phyloP scores from a whole-genome alignment of 23 tunicate species.

The Clavelina lepadiformis region DNA sequence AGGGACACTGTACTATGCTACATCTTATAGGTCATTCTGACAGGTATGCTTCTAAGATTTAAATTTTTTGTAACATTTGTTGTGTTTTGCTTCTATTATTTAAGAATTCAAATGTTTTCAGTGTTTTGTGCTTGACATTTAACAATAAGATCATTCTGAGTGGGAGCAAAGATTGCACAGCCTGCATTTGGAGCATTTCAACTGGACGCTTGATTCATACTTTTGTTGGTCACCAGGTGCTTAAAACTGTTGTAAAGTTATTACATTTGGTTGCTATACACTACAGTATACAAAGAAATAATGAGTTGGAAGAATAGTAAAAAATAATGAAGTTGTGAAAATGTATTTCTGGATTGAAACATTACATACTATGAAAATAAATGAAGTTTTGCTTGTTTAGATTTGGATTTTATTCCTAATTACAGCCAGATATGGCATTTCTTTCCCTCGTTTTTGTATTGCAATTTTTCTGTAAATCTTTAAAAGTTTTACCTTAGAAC shows the following conservation, averaged over 20 bases:
- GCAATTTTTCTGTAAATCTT: no score
- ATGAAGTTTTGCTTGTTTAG: no score
- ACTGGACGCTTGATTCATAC: constrained; percentile 31
- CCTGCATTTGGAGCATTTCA: constrained; percentile 56
- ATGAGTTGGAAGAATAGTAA: no score
- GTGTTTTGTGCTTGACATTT: constrained; percentile 58
- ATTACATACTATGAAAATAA: no score
- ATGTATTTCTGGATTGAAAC: no score
- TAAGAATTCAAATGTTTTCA: constrained; percentile 4
- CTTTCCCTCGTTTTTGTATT: neutral
- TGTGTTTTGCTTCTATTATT: no score
- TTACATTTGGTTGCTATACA: no score
- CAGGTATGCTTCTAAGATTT: constrained; percentile 15
- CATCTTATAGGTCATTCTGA: constrained; percentile 55
- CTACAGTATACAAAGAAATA: no score
- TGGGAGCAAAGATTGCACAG: constrained; percentile 71
- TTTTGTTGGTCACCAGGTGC: constrained; percentile 74
- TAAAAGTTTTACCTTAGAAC: no score
- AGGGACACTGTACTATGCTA: constrained; percentile 23
- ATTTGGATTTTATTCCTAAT: neutral
- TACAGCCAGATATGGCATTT: neutral
- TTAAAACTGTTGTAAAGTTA: no score
- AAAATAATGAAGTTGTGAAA: no score
- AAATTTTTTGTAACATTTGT: no score
- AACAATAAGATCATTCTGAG: constrained; percentile 54